Base-by-base conservation (phyloP, 35 echinoderm and acorn worm genomes). In the Apostichopus japonicus region DNA sequence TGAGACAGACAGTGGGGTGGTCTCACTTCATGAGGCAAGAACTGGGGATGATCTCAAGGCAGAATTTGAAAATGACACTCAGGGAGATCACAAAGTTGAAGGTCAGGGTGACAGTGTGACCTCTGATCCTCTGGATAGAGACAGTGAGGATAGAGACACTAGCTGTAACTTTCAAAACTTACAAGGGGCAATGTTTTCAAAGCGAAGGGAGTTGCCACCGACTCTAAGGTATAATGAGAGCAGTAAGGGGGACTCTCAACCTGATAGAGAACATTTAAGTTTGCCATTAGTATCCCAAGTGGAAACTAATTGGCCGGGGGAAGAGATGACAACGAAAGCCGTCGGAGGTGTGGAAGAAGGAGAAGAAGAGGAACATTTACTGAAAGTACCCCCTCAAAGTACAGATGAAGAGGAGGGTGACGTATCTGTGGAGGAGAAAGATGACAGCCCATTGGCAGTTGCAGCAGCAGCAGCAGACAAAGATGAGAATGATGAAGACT, bases 1-100 rank as follows among this genome's bases (percentile, higher is more conserved):
- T 57, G 96, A 96, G 81, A 97, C 96, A 17, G 96, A 96, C 78
- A 97, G 96, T 77, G 96, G 96, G 23, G 96, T 97, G 25, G 96
- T 97, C 14, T 97, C 96, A 6, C 86, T 97, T 16, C 94, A 94
- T 15, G 96, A 97, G 55, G 91, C 91, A 54, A 90, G 96, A 54
- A 87, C 91, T 19, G 61, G 82, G 8, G 96, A 97, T 81, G 96
- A 97, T 27, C 62, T 90, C 44, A 80, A 54, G 65, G 92, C 77
- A 17, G 93, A 93, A 54, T 78, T 78, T 14, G 88, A 94, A 89
- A 54, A 23, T 89, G 61, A 89, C 16, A 73, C 44, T 19, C 86
- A 72, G 11, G 61, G 44, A 23, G 86, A 73, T 57, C 4, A 23
- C 4, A 53, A 77, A 17, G 82, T 93, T 61, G 19, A 77, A 62